Evolutionary conservation across 2,888 invertebrate genomes (phyloP), one percentile per base, ranked within the genome.

Genomic region (Drosophila algonquin): DNA sequence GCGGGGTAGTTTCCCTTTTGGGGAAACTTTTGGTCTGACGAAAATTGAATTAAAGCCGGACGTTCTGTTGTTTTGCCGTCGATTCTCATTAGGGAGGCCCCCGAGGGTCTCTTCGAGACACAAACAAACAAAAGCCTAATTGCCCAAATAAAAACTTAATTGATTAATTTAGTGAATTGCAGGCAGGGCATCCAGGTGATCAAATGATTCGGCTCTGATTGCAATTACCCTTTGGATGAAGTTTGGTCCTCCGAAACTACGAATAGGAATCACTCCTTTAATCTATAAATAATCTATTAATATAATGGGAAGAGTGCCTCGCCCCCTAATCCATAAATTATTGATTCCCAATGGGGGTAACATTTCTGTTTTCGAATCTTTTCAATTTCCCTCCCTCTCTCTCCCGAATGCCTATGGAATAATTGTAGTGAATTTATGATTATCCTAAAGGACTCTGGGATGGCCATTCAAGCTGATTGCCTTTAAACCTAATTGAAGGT

Each of bases 11-110:
- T n/a, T 18, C 14, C 44, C 12, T 50, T 62, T 48, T 53, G 32
- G 32, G 10, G 3, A 10, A 21, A 40, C 46, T 47, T 18, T 50
- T 40, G 32, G 27, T 45, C 14, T 45, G 48, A 27, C 46, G n/a
- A 56, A 46, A 54, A 47, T 54, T 47, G 24, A 59, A 51, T 51
- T 59, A 59, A 40, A 45, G 50, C 48, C 46, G 14, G 51, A 52
- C 54, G 18, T 24, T 48, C 21, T 55, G 44, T 21, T 78, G 71
- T 48, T 47, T 47, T 47, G 32, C 32, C 30, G 57, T 57, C 46
- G 32, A n/a, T 35, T 48, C 21, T 57, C 57, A 57, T 55, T 45
- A 55, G 18, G 6, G 6, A 14, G 14, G 6, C 7, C 40, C 40
- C 40, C 40, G 40, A 14, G 40, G 40, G 14, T 0, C 0, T 44